These are phyloP conservation scores for Penaeus indicus DNA, from an alignment of 1,140 invertebrate genomes.

Conservation along the genomic window DNA sequence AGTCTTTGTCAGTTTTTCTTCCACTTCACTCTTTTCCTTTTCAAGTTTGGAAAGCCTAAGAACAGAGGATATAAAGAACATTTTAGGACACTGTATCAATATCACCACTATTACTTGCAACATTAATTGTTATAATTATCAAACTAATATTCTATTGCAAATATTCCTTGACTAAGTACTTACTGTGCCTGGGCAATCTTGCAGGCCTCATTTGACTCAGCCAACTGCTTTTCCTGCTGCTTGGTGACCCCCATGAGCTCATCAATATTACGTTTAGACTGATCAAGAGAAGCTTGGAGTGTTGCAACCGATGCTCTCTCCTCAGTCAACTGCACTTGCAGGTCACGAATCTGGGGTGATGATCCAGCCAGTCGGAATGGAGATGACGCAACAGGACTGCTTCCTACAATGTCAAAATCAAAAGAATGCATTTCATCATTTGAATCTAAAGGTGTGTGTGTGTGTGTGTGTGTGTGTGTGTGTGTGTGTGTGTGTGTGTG, in stretches of 20 bases:
- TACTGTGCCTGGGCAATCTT: conserved; percentile 20
- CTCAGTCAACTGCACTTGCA: conserved; percentile 45
- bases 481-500: too few relatives aligned
- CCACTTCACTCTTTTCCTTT: conserved; percentile 36
- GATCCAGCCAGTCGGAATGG: conserved; percentile 25
- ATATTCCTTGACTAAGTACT: conserved; percentile 8
- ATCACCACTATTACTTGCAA: not conserved
- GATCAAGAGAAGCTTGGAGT: conserved; percentile 42
- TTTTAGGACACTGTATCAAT: not conserved
- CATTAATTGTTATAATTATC: not conserved
- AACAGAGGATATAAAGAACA: not conserved
- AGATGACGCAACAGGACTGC: conserved; percentile 13
- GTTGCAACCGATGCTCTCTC: conserved; percentile 31
- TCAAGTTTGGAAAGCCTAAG: conserved; percentile 41
- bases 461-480: too few relatives aligned
- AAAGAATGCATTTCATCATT: not conserved
- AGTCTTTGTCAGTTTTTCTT: conserved; percentile 5
- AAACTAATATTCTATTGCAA: too few relatives aligned
- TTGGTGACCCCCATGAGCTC: conserved; percentile 44
- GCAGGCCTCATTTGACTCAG: conserved; percentile 40
- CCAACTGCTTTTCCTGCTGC: conserved; percentile 46
- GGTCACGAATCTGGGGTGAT: conserved; percentile 35
- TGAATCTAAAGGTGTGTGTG: too few relatives aligned
- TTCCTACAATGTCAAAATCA: conserved; percentile 1
- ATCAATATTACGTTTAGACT: conserved; percentile 26